phyloP scores from a whole-genome alignment of 2,888 invertebrate species.

The Sminthurinus aureus region DNA sequence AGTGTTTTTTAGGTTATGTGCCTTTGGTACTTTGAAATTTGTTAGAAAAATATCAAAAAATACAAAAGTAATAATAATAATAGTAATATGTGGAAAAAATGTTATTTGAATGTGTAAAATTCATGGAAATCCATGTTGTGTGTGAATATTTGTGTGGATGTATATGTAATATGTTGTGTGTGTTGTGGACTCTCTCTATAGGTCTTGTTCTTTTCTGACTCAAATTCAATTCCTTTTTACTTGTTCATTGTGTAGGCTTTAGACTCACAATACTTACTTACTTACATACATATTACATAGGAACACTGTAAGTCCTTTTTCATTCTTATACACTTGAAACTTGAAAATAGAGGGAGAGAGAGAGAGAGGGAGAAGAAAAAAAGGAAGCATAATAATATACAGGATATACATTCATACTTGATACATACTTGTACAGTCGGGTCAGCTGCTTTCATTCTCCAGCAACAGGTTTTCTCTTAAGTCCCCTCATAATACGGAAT shows the following conservation, averaged over 20 bases:
- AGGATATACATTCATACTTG: not conserved
- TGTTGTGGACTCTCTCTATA: not conserved
- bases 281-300: not conserved
- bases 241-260: not conserved
- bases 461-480: conserved; percentile 44
- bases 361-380: conserved; percentile 11
- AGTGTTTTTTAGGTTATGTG: no score
- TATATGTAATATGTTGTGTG: no score
- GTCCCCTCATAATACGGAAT: conserved; percentile 36
- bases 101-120: conserved; percentile 18
- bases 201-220: not conserved
- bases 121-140: conserved; percentile 20
- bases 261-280: not conserved
- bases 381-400: not conserved
- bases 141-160: no score
- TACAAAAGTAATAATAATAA: not conserved
- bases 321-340: not conserved
- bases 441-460: conserved; percentile 44
- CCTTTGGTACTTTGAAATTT: no score
- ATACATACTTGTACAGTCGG: conserved; percentile 26
- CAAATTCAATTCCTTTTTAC: not conserved
- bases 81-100: not conserved
- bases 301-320: not conserved
- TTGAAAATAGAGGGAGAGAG: conserved; percentile 1
- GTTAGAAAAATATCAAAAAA: no score